These are phyloP conservation scores for Pteronotus mesoamericanus DNA, from an alignment of 2,797 vertebrate species.

Conservation along the genomic window DNA sequence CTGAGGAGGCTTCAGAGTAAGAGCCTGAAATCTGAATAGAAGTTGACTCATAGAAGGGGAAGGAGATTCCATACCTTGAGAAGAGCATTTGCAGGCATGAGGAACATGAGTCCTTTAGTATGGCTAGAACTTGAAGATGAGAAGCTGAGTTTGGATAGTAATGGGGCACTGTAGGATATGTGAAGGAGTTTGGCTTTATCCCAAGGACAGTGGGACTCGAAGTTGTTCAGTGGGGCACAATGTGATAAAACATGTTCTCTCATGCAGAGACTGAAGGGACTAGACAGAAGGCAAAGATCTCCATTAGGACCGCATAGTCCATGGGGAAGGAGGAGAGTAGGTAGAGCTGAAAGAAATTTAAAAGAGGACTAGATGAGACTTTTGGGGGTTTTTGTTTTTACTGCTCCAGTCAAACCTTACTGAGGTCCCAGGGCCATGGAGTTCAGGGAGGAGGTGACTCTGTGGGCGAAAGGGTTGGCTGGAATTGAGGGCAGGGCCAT, in stretches of 20 bases:
- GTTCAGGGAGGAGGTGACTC: neutral
- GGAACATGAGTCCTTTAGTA: neutral
- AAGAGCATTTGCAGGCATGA: neutral
- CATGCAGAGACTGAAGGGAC: too few relatives aligned
- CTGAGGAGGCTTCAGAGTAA: neutral
- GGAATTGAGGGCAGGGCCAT: too few relatives aligned
- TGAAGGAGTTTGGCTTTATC: neutral
- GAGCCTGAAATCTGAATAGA: neutral
- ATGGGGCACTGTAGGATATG: too few relatives aligned
- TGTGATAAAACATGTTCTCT: neutral
- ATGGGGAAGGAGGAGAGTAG: neutral
- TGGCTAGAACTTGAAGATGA: neutral
- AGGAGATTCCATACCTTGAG: neutral
- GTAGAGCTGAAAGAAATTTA: neutral
- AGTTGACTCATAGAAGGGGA: neutral
- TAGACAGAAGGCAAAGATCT: neutral
- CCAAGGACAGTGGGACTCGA: neutral
- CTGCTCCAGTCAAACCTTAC: neutral
- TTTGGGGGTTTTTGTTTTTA: neutral
- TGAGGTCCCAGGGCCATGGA: neutral
- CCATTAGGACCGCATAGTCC: neutral
- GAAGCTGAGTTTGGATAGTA: neutral
- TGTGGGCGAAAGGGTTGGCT: neutral
- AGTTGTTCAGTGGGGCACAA: neutral
- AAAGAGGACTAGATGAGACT: neutral